Evolutionary conservation across 1,140 invertebrate species (phyloP), one percentile per base, ranked within the genome.

Genomic region (Tetragonula clypearis): DNA sequence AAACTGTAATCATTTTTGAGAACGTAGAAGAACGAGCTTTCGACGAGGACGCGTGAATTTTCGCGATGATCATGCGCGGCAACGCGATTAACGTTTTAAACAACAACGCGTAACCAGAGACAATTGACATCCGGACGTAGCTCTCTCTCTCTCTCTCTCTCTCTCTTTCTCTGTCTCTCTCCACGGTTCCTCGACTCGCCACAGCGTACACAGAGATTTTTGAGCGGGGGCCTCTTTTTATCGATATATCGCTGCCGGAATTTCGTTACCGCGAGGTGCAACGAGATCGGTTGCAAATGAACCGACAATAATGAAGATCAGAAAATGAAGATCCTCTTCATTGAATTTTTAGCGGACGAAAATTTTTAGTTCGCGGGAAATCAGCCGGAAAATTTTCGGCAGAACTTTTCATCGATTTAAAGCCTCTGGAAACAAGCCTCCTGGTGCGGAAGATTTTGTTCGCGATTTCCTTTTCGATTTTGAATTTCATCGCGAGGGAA

Each of bases 1-100:
- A 90, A 90, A 89, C 89, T 88, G 86, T 90, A 90, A 90, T 90
- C 88, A 90, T 90, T 90, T 90, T 88, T 90, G 69, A 75, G 80
- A 89, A 90, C 82, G 73, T 82, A 80, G 76, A 74, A 81, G 69
- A 71, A 79, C 72, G 68, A 62, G 62, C 58, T 69, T 89, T 87
- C 79, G 79, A 76, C 66, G 53, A 35, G 75, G 19, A 41, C 41
- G n/a, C n/a, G 77, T 30, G 75, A 55, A 75, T 65, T 30, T 41
- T 41, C 58, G 56, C 72, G 71, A 78, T 81, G 78, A 86, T 72
- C 77, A 86, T 88, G 82, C 76, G 65, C 58, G 49, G 35, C 66
- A 77, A 56, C 69, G 75, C 78, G 79, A 89, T 88, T 86, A 88
- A 88, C 73, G 72, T 81, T 85, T 85, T 75, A 84, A 81, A 81